phyloP scores from a whole-genome alignment of 2,888 invertebrate genomes.

The Cyclophora albipunctata region DNA sequence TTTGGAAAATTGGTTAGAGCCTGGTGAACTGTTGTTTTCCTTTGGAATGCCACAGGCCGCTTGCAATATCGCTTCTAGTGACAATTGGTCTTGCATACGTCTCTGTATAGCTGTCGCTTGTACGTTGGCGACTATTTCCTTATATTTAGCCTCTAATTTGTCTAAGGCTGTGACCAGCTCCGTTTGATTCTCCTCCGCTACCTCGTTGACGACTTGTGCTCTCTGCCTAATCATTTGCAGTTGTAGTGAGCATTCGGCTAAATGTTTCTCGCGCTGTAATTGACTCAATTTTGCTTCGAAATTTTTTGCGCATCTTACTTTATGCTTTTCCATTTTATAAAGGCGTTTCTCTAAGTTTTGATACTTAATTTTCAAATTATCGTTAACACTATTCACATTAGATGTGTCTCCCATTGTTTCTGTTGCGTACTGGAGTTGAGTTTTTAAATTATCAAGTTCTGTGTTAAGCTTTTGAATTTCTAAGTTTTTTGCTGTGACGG shows the following conservation, averaged over 20 bases:
- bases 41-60: conserved; percentile 40
- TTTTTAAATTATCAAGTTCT: conserved; percentile 42
- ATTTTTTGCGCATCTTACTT: conserved; percentile 37
- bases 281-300: conserved; percentile 51
- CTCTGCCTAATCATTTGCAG: conserved; percentile 55
- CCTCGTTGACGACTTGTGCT: conserved; percentile 49
- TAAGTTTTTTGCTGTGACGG: conserved; percentile 37
- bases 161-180: conserved; percentile 47
- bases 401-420: conserved; percentile 39
- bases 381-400: conserved; percentile 25
- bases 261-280: conserved; percentile 54
- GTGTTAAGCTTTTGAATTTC: conserved; percentile 39
- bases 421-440: conserved; percentile 35
- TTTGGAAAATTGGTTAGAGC: conserved; percentile 31
- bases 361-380: conserved; percentile 29
- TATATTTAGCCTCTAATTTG: conserved; percentile 60
- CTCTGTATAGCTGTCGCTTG: conserved; percentile 63
- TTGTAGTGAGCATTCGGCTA: conserved; percentile 53
- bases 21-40: conserved; percentile 19
- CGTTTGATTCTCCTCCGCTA: conserved; percentile 46
- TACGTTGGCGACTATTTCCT: conserved; percentile 58
- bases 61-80: conserved; percentile 54
- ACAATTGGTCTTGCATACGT: conserved; percentile 56
- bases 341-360: conserved; percentile 51
- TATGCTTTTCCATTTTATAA: conserved; percentile 49